These are phyloP conservation scores for Polyploca ridens DNA, from an alignment of 2,888 invertebrate species.

Conservation along the genomic window DNA sequence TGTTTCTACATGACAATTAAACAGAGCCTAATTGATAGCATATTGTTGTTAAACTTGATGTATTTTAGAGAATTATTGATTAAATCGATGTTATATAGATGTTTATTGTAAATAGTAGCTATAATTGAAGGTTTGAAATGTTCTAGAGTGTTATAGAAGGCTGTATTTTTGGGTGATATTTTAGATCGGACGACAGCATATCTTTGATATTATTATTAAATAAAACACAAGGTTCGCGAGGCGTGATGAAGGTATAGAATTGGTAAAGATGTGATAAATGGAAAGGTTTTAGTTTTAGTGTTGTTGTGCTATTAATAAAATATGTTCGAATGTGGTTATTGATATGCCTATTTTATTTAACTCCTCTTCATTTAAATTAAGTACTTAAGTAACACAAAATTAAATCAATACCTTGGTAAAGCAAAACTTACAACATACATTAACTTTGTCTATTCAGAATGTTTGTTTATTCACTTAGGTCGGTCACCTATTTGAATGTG, in stretches of 20 bases:
- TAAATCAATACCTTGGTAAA: no score
- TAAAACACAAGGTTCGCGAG: slow-evolving; percentile 40
- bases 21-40: slow-evolving; percentile 70
- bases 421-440: no score
- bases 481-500: background rate
- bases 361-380: slow-evolving; percentile 6
- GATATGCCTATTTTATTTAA: slow-evolving; percentile 38
- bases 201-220: slow-evolving; percentile 74
- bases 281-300: slow-evolving; percentile 76
- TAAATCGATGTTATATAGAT: slow-evolving; percentile 84
- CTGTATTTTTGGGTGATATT: slow-evolving; percentile 85
- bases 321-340: slow-evolving; percentile 77
- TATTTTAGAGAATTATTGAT: slow-evolving; percentile 84
- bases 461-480: background rate
- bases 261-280: slow-evolving; percentile 78
- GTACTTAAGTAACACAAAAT: background rate
- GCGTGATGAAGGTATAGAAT: slow-evolving; percentile 47
- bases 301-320: slow-evolving; percentile 85
- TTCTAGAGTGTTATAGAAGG: slow-evolving; percentile 79
- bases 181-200: slow-evolving; percentile 75
- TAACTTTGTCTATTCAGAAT: background rate
- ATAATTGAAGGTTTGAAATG: slow-evolving; percentile 67
- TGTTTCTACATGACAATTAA: slow-evolving; percentile 66
- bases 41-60: slow-evolving; percentile 82
- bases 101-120: slow-evolving; percentile 82